Evolutionary conservation across 2,797 vertebrate species (phyloP).

Genomic region (Hirundo rustica): DNA sequence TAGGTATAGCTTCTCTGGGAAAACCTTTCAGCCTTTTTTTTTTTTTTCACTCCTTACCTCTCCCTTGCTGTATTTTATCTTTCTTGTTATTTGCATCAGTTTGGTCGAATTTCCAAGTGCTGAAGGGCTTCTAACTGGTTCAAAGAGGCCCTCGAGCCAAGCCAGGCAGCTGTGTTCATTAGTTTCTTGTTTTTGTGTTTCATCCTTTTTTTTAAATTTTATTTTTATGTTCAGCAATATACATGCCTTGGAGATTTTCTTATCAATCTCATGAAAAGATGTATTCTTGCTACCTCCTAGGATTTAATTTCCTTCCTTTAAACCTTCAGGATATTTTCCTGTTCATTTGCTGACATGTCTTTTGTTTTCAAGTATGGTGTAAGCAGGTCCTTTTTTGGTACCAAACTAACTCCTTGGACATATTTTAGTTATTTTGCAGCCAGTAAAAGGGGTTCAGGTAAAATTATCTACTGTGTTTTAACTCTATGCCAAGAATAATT

Average conservation of each 20-base stretch:
- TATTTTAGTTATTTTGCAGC: neutral
- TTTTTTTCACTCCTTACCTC: neutral
- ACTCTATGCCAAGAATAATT: neutral
- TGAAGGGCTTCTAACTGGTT: slow-evolving; percentile 30
- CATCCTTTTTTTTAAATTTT: neutral
- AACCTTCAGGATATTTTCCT: slow-evolving; percentile 52
- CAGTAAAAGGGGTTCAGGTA: slow-evolving; percentile 9
- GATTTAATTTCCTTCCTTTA: slow-evolving; percentile 40
- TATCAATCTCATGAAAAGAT: slow-evolving; percentile 4
- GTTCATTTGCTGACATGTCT: slow-evolving; percentile 36
- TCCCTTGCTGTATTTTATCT: neutral
- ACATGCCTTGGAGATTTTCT: slow-evolving; percentile 47
- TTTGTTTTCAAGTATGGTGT: slow-evolving; percentile 26
- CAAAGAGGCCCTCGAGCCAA: slow-evolving; percentile 28
- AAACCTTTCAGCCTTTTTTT: neutral
- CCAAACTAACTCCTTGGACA: neutral
- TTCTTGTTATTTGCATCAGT: neutral
- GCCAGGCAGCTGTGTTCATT: slow-evolving; percentile 40
- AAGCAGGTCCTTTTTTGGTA: slow-evolving; percentile 2
- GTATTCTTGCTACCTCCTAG: neutral
- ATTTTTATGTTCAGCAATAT: slow-evolving; percentile 47
- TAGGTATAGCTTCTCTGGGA: neutral
- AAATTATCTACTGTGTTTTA: neutral
- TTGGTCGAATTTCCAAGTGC: slow-evolving; percentile 2
- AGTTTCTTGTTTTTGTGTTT: slow-evolving; percentile 29